Evolutionary conservation across 2,888 invertebrate species (phyloP), one percentile per base, ranked within the genome.

Genomic region (Andricus curvator): DNA sequence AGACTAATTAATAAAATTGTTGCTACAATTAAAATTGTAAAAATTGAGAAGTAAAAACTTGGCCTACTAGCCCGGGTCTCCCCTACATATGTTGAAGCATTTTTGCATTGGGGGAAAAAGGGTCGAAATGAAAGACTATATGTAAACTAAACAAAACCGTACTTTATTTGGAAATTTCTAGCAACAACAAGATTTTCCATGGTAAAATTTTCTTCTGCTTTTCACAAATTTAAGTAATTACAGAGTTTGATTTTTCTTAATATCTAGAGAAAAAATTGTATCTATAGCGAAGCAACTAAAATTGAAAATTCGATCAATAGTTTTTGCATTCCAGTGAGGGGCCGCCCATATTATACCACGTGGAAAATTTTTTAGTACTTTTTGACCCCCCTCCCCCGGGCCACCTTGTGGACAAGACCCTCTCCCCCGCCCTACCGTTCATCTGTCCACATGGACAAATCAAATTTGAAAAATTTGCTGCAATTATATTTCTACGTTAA

Each of bases 141-240:
- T 41, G 22, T n/a, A 41, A 67, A 41, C 22, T 67, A 41, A 67
- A n/a, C 67, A 37, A 67, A 67, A 22, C 44, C 22, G 29, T 48
- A 70, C 48, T 70, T 70, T 70, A 70, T 70, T 70, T 70, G 22
- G 48, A 70, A 70, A 70, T 51, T 70, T 70, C 70, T 29, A 70
- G 29, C 48, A 70, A 70, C 70, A 70, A 48, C 20, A 4, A 70
- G 70, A 70, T 25, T 51, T 65, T 70, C 22, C 29, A 70, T 20
- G 8, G 44, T 70, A 51, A 70, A 70, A 29, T 70, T 70, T 70
- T 70, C 29, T 70, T 70, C 20, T 20, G 29, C 20, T 70, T 70
- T 68, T 68, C 48, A 51, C 25, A 44, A 29, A 29, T 70, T 70
- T 29, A 70, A 25, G 17, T 70, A 22, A 70, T 25, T 70, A 51